phyloP scores from a whole-genome alignment of 2,888 invertebrate species.

The Tetragnatha montana region DNA sequence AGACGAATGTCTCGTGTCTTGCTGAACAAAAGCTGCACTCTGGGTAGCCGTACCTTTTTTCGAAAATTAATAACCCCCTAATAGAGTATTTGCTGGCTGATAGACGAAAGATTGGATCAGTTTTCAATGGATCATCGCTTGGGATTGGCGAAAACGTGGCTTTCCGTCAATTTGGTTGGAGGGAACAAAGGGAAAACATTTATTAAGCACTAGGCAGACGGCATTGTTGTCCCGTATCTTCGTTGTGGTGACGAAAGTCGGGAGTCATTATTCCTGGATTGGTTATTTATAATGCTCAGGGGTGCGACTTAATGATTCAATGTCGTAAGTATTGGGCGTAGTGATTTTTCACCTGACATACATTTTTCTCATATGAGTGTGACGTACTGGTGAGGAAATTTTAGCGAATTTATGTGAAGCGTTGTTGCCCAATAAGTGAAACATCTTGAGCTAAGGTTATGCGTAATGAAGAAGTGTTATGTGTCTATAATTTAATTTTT shows the following conservation, averaged over 20 bases:
- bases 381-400: no score
- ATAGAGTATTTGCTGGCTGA: conserved; percentile 41
- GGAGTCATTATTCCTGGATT: background rate
- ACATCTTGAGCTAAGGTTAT: no score
- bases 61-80: conserved; percentile 34
- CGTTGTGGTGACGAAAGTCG: background rate
- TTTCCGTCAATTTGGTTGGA: conserved; percentile 28
- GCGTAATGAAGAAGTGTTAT: no score
- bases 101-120: conserved; percentile 39
- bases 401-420: no score
- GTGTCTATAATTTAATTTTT: no score
- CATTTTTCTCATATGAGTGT: no score
- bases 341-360: background rate
- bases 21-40: background rate
- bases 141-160: background rate
- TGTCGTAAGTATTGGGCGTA: background rate
- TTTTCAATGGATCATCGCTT: conserved; percentile 39
- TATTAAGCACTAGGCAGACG: conserved; percentile 19
- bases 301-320: background rate
- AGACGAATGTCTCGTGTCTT: background rate
- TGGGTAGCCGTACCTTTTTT: conserved; percentile 3
- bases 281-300: background rate
- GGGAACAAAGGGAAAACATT: conserved; percentile 41
- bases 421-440: no score
- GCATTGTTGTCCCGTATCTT: conserved; percentile 13